Evolutionary conservation across 2,888 invertebrate genomes (phyloP), one percentile per base, ranked within the genome.

Genomic region (Bugula neritina): DNA sequence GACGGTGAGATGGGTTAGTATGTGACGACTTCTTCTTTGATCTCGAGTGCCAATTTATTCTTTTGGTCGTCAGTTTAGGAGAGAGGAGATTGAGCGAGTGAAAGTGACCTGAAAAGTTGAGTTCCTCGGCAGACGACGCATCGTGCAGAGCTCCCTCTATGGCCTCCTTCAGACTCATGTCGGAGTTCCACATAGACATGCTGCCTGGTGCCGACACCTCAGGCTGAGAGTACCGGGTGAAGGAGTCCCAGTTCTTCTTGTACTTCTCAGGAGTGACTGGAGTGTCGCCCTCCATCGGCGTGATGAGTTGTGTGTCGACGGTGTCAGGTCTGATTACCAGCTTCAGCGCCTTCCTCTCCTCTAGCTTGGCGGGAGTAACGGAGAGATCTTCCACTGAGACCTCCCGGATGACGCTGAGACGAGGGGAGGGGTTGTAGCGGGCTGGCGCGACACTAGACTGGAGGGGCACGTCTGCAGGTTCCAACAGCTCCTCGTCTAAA

Each of bases 231-330:
- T 43, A 5, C 43, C 17, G 5, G 5, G 31, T 63, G 1, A 63
- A n/a, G 63, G 27, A 27, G 31, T 63, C 63, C 63, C 63, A 63
- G 63, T 63, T 63, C 10, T 13, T 63, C 10, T 31, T 63, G 63
- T 63, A 63, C 63, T 63, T 63, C 17, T 27, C 63, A 10, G 63
- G 63, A 5, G 63, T 63, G 5, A 63, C 63, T 31, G 63, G 63
- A 2, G 63, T 63, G 21, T 31, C 63, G 5, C 27, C 29, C 2
- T 13, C 25, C 21, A 21, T 3, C 5, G 3, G 25, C 5, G 63
- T 31, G 5, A 5, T 25, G 31, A 63, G 10, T 34, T 21, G 29
- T n/a, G 31, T 25, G 3, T 63, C 63, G 27, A 31, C 27, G 34
- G 21, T 5, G 13, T 63, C 31, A 3, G 63, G 63, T 10, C 31